Conservation (phyloP, 2,113 vertebrate species). For the Egretta garzetta region DNA sequence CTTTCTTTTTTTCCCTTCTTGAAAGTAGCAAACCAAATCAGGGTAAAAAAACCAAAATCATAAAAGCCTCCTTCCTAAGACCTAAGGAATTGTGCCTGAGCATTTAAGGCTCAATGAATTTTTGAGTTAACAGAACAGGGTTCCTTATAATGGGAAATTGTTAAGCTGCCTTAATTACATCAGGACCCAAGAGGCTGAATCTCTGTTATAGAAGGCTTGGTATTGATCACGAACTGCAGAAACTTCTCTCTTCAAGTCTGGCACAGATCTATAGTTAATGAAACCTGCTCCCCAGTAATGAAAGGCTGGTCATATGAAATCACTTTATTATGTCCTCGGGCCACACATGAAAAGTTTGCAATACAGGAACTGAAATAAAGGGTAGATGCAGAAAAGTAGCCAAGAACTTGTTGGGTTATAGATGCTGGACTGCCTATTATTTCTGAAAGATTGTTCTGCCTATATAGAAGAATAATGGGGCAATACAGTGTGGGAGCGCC, state of each 20-base stretch:
- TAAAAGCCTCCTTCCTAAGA: neutral
- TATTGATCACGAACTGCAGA: neutral
- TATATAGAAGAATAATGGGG: neutral
- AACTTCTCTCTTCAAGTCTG: neutral
- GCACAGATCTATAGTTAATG: neutral
- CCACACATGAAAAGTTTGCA: neutral
- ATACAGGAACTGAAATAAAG: neutral
- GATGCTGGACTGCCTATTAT: neutral
- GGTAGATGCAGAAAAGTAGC: neutral
- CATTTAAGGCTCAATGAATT: neutral
- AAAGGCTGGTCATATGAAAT: neutral
- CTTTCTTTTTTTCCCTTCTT: neutral
- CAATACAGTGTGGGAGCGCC: neutral
- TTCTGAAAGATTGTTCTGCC: neutral
- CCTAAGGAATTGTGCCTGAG: neutral
- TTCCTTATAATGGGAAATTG: neutral
- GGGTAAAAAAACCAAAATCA: neutral
- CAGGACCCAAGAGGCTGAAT: neutral
- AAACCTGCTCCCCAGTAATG: neutral
- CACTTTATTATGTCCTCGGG: neutral
- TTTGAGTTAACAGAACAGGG: neutral
- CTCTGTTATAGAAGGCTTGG: neutral
- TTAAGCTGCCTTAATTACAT: neutral
- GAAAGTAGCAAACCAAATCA: neutral
- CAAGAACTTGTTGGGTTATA: neutral